Conservation (phyloP, 2,888 invertebrate species). For the Epirrita christyi region DNA sequence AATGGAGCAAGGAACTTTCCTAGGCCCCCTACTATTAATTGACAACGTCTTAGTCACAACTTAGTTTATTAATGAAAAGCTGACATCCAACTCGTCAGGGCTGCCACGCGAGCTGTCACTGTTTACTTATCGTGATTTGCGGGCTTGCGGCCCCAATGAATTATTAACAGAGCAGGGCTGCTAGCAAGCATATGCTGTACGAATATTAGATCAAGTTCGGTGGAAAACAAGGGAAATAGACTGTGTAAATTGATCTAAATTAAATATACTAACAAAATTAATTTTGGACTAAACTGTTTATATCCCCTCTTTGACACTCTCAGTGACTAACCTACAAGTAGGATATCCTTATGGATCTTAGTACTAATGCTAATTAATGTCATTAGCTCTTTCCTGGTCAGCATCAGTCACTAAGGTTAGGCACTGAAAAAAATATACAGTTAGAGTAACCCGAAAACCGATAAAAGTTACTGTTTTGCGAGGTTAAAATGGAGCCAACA, state of each 20-base stretch:
- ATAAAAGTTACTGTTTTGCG: too few species aligned
- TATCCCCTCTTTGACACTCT: background rate
- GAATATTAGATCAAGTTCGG: conserved; percentile 35
- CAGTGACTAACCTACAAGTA: too few species aligned
- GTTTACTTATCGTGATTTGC: conserved; percentile 57
- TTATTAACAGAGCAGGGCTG: conserved; percentile 44
- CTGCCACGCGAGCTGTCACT: conserved; percentile 56
- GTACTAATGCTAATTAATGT: too few species aligned
- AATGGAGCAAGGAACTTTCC: conserved; percentile 7
- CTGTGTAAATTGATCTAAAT: background rate
- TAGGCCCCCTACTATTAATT: conserved; percentile 15
- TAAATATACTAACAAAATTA: too few species aligned
- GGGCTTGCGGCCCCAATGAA: conserved; percentile 50
- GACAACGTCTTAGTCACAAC: too few species aligned
- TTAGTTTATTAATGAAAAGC: conserved; percentile 21
- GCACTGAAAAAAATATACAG: too few species aligned
- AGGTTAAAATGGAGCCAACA: too few species aligned
- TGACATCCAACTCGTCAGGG: conserved; percentile 24
- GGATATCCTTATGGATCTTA: too few species aligned
- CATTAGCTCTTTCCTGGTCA: too few species aligned
- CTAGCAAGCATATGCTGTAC: conserved; percentile 27
- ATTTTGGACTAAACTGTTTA: background rate
- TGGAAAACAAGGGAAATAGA: conserved; percentile 25
- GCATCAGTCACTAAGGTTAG: too few species aligned
- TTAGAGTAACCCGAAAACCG: too few species aligned